Conservation (phyloP, 2,797 vertebrate species). For the Nasua narica region DNA sequence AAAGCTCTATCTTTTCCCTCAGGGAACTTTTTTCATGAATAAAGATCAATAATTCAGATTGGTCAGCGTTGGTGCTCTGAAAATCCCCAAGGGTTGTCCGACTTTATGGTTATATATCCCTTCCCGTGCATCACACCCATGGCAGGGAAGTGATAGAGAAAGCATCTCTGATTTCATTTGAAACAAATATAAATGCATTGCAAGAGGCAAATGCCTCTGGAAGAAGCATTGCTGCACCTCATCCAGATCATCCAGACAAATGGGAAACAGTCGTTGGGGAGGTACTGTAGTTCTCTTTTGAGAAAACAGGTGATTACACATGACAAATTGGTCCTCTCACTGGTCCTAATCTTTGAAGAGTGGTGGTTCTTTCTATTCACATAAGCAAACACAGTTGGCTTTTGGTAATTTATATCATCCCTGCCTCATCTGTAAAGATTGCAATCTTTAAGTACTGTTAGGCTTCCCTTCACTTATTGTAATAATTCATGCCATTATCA, state of each 20-base stretch:
- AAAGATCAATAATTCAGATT: conserved; percentile 51
- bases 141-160: conserved; percentile 31
- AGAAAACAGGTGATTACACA: conserved; percentile 22
- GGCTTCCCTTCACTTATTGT: neutral
- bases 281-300: neutral
- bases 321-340: conserved; percentile 17
- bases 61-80: conserved; percentile 31
- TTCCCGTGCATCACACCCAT: neutral
- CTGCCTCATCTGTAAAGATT: neutral
- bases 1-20: neutral
- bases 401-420: neutral
- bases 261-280: conserved; percentile 9
- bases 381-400: conserved; percentile 8
- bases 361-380: neutral
- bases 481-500: neutral
- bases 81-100: neutral
- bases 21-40: conserved; percentile 30
- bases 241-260: conserved; percentile 26
- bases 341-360: neutral
- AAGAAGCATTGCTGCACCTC: conserved; percentile 35
- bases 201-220: conserved; percentile 62
- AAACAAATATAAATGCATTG: conserved; percentile 60
- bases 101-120: neutral
- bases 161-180: conserved; percentile 57
- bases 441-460: neutral